A percentile compares a stretch with the other conserved stretches of the same genome.
phyloP scores from a whole-genome alignment of 37 sponge, comb jelly and placozoan genomes.

The Spongilla lacustris region DNA sequence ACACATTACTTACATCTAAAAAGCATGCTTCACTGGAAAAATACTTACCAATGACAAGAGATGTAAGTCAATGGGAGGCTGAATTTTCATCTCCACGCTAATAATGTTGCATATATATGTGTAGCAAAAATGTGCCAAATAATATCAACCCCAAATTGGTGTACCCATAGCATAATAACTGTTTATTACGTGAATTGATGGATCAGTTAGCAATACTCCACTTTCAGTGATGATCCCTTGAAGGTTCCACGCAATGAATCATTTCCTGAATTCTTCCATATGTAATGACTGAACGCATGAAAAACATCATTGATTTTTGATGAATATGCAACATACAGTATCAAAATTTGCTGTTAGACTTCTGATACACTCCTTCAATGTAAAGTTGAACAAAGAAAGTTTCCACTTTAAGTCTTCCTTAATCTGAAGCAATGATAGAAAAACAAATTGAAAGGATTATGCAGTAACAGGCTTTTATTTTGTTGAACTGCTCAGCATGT shows the following conservation, averaged over 20 bases:
- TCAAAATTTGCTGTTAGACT: conserved; percentile 39
- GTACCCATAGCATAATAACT: not conserved
- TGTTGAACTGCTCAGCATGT: conserved; percentile 27
- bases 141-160: conserved; percentile 19
- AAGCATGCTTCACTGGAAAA: too few species aligned
- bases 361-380: conserved; percentile 15
- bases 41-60: too few species aligned
- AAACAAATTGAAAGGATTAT: not conserved
- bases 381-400: conserved; percentile 3
- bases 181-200: conserved; percentile 7
- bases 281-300: conserved; percentile 53
- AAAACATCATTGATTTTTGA: not conserved
- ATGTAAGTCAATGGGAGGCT: too few species aligned
- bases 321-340: not conserved
- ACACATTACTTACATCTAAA: too few species aligned
- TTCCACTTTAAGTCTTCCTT: not conserved
- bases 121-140: conserved; percentile 26
- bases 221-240: conserved; percentile 7
- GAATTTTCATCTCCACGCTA: conserved; percentile 27
- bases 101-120: conserved; percentile 22
- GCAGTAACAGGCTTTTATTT: conserved; percentile 5
- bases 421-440: not conserved
- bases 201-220: conserved; percentile 25
- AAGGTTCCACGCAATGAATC: conserved; percentile 25
- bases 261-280: conserved; percentile 18